A percentile compares a stretch with the other conserved stretches of the same genome.
phyloP scores from a whole-genome alignment of 2,797 vertebrate genomes.

The Galago senegalensis region DNA sequence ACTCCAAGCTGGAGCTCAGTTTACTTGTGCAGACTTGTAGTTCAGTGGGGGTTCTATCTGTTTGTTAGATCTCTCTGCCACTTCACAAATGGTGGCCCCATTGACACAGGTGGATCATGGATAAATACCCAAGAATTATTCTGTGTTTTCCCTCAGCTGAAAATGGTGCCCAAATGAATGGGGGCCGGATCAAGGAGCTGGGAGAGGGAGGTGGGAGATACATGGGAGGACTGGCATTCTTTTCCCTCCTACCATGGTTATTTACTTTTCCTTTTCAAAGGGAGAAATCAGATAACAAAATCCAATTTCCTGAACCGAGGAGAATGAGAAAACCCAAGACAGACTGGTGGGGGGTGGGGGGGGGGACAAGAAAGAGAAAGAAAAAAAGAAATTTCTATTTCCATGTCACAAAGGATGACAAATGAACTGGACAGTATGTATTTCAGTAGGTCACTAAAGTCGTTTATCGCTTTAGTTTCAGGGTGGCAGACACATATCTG shows the following conservation, averaged over 20 bases:
- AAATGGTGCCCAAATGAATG: not conserved
- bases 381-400: not conserved
- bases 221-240: not conserved
- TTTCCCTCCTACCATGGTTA: not conserved
- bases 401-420: not conserved
- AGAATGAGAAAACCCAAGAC: not conserved
- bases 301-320: not conserved
- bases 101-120: not conserved
- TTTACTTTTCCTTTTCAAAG: not conserved
- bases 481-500: not conserved
- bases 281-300: not conserved
- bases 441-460: not conserved
- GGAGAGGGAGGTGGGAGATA: accelerated
- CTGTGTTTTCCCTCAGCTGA: not conserved
- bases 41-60: not conserved
- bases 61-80: not conserved
- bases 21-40: not conserved
- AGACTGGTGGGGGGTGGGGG: not conserved
- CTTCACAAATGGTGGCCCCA: not conserved
- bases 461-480: not conserved
- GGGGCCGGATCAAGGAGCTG: not conserved
- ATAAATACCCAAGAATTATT: constrained; percentile 40
- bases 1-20: accelerated
- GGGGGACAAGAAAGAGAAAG: not conserved
- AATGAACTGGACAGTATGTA: not conserved